phyloP scores from a whole-genome alignment of 2,113 vertebrate species.

The Rhagologus leucostigma region DNA sequence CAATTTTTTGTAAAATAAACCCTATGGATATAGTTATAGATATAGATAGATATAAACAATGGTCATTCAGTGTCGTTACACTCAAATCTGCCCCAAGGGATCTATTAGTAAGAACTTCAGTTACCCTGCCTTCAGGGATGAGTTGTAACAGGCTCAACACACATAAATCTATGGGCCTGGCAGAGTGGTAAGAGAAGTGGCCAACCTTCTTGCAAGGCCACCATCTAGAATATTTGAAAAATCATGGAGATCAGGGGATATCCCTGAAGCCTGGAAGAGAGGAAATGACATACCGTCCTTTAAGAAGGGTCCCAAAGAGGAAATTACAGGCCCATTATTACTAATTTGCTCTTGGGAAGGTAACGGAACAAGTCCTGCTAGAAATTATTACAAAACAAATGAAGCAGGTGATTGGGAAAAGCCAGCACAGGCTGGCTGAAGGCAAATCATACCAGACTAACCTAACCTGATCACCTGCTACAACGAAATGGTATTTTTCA shows the following conservation, averaged over 20 bases:
- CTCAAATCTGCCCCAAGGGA: neutral
- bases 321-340: neutral
- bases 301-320: neutral
- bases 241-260: neutral
- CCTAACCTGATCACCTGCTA: no score
- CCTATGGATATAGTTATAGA: neutral
- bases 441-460: neutral
- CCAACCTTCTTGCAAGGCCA: neutral
- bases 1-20: neutral
- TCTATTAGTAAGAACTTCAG: neutral
- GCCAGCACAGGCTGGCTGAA: neutral
- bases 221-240: neutral
- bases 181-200: neutral
- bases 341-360: neutral
- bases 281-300: neutral
- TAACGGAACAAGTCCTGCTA: neutral
- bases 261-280: neutral
- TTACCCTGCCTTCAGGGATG: neutral
- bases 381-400: neutral
- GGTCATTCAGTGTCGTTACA: neutral
- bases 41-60: neutral
- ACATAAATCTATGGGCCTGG: neutral
- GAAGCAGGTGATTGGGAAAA: neutral
- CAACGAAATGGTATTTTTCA: neutral
- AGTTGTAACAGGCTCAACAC: neutral